These are phyloP conservation scores for Galeruca laticollis DNA, from an alignment of 2,888 invertebrate genomes.

Conservation along the genomic window DNA sequence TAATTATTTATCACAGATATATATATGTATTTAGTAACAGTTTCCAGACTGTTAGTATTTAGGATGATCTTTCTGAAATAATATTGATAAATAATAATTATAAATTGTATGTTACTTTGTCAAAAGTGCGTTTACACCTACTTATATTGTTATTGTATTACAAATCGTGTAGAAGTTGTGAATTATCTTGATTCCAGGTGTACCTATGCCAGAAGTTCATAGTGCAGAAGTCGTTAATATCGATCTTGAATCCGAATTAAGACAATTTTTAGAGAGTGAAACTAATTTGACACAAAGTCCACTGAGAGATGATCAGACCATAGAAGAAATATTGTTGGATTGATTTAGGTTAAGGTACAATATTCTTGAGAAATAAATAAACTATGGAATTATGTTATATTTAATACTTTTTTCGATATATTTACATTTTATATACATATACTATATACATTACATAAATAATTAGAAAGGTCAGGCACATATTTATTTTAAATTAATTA, in stretches of 20 bases:
- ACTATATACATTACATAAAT: no score
- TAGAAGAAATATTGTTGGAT: conserved; percentile 66
- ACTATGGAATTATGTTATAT: not conserved
- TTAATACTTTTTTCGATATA: not conserved
- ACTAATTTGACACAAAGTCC: conserved; percentile 70
- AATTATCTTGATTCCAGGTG: conserved; percentile 32
- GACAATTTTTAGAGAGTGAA: conserved; percentile 80
- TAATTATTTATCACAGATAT: no score
- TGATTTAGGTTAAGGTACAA: conserved; percentile 33
- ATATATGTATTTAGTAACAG: no score
- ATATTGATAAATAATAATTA: no score
- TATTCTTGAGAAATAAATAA: conserved; percentile 13
- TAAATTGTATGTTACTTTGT: no score
- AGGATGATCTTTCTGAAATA: no score
- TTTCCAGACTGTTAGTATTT: no score
- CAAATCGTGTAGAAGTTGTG: not conserved
- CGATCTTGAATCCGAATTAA: conserved; percentile 76
- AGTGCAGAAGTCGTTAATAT: conserved; percentile 55
- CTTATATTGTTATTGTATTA: no score
- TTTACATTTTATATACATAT: not conserved
- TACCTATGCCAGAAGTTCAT: conserved; percentile 49
- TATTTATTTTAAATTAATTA: no score
- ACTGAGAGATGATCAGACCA: conserved; percentile 65
- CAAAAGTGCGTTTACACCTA: no score
- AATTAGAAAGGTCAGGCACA: no score